Evolutionary conservation across 2,888 invertebrate species (phyloP), one percentile per base, ranked within the genome.

Genomic region (Ophion costatus): DNA sequence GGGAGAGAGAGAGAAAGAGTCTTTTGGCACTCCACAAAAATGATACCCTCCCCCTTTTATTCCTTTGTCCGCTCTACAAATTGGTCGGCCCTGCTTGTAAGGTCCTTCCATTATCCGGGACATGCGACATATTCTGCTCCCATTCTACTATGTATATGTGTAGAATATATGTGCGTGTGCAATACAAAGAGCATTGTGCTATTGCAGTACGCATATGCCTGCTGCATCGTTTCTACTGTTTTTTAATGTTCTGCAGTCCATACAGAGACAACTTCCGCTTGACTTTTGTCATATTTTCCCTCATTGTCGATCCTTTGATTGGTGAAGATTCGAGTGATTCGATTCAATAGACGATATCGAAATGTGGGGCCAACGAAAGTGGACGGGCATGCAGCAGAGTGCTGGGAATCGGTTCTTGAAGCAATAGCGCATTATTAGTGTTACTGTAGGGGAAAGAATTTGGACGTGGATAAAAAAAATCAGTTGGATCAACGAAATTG

Each of bases 71-170:
- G 11, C 64, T 66, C 33, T 80, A 83, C 84, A 82, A 84, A 84
- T 84, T 84, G 82, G 82, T 79, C 71, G 70, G 71, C 66, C 84
- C 82, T 84, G 69, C 78, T 82, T 79, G 69, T 84, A 24, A 76
- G 82, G 84, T 79, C 79, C 82, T 82, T 82, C 81, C 79, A 82
- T 84, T 78, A 79, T 82, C 64, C 29, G 9, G 14, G 56, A 29
- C 51, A 5, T 73, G 38, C 10, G 42, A 20, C 20, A 71, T 71
- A 80, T 66, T 51, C 51, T 4, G 3, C 51, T 14, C 5, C 17
- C 3, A 51, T 2, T 17, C 17, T 51, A 20, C n/a, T 51, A 75
- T 64, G 11, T 51, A 29, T 14, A n/a, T 29, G 14, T n/a, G 20
- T 29, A 11, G 10, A 14, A 17, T 71, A 71, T 42, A 80, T 76